Conservation (phyloP, 2,113 vertebrate genomes). For the Probosciger aterrimus region DNA sequence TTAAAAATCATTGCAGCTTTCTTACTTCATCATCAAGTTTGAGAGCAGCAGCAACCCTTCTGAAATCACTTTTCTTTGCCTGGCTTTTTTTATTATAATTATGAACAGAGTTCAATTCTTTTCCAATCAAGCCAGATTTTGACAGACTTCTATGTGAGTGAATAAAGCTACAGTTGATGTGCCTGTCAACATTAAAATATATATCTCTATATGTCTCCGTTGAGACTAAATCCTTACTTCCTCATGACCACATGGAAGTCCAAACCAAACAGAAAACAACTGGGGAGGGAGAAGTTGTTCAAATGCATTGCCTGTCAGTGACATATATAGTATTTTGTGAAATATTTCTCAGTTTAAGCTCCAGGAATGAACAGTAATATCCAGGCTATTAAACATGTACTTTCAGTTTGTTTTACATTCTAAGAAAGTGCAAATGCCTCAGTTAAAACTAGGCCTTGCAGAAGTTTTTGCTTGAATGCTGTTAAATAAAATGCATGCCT, state of each 20-base stretch:
- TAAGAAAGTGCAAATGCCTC: neutral
- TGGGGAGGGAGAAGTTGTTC: neutral
- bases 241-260: neutral
- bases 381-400: neutral
- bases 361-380: neutral
- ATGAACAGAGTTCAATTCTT: slow-evolving; percentile 72
- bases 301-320: neutral
- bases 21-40: neutral
- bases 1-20: neutral
- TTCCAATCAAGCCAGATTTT: slow-evolving; percentile 66
- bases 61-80: slow-evolving; percentile 15
- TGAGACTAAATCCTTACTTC: neutral
- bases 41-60: neutral
- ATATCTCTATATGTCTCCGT: neutral
- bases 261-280: neutral
- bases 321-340: neutral
- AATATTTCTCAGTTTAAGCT: neutral
- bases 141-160: slow-evolving; percentile 69
- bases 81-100: slow-evolving; percentile 69
- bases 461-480: neutral
- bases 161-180: slow-evolving; percentile 60
- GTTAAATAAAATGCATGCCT: neutral
- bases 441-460: neutral
- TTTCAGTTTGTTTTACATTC: neutral
- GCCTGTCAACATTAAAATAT: slow-evolving; percentile 45